Conservation (phyloP, 2,888 invertebrate species). For the Harpagoxenus sublaevis region DNA sequence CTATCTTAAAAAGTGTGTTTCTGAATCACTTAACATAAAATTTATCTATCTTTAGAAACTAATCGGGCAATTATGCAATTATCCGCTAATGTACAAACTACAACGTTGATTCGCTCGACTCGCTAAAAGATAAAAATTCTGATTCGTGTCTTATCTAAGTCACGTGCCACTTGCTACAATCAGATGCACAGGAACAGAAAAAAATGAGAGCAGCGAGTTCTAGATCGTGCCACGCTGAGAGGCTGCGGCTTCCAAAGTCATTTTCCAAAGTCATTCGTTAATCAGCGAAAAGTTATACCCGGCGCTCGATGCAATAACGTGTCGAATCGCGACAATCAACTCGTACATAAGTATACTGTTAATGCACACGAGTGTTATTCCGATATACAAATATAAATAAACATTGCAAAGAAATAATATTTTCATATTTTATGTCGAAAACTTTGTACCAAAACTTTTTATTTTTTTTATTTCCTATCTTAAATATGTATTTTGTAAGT, state of each 20-base stretch:
- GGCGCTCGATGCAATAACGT: not conserved
- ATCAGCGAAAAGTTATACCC: constrained; percentile 27
- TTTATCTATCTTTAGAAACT: not conserved
- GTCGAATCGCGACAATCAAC: constrained; percentile 39
- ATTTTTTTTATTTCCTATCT: not conserved
- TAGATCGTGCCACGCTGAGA: not conserved
- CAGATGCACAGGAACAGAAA: not conserved
- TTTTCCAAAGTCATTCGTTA: constrained; percentile 7
- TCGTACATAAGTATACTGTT: constrained; percentile 37
- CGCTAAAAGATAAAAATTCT: not conserved
- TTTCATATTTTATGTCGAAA: not conserved
- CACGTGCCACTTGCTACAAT: not conserved
- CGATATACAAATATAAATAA: not conserved
- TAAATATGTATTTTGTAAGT: not conserved
- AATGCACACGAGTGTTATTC: constrained; percentile 28
- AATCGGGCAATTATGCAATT: not conserved
- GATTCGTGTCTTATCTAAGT: constrained; percentile 26
- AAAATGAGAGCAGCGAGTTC: not conserved
- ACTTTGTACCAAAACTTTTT: not conserved
- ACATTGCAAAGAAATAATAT: not conserved
- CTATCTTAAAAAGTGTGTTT: not conserved
- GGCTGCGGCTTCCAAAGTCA: not conserved
- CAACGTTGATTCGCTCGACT: not conserved
- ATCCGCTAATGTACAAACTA: not conserved
- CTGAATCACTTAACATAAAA: not conserved